Base-by-base conservation (phyloP, 2,888 invertebrate genomes). In the Colletes collaris region DNA sequence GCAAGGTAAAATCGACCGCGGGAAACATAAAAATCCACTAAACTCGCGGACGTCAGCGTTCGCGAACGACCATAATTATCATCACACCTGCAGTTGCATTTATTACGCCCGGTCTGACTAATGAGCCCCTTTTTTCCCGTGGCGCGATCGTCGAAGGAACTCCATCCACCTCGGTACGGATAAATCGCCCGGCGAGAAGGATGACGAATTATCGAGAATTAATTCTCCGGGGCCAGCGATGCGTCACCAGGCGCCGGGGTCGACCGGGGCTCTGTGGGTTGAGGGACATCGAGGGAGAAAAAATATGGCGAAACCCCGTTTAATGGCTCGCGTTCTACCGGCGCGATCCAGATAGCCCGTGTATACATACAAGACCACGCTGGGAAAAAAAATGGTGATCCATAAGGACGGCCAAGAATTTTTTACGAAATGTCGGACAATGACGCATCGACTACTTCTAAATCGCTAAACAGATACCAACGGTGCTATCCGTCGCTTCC, bases 181-280 rank as follows among this genome's bases (percentile, higher is more conserved):
- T 79, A 76, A 86, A 85, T 84, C 67, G 78, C 35, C 35, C 53
- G 55, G 55, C 72, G 76, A 83, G 72, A 67, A 74, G 74, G 58
- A 82, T 80, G 78, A 85, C 82, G 76, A 82, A 84, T 71, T 80
- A 85, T 80, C 62, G 78, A 49, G 77, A 73, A 85, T 87, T 82
- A 85, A 86, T 85, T 80, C 79, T 50, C 19, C 56, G 35, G 62
- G 59, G 19, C 50, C 58, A 59, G 77, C 53, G 68, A 76, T 67
- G 73, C 72, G 69, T 76, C 65, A 70, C 50, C 10, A 27, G 58
- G 19, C 49, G 35, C 46, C 37, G 49, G 49, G 53, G 62, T 55
- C 19, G 52, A 58, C 11, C n/a, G 46, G 8, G 53, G 16, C 19
- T 46, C 7, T 7, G 44, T 35, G n/a, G 50, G 19, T 52, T 2